Percentiles rank a stretch among this genome's conserved stretches.
These are phyloP conservation scores for Trichonephila clavipes DNA, from an alignment of 1,140 invertebrate species.

Conservation along the genomic window DNA sequence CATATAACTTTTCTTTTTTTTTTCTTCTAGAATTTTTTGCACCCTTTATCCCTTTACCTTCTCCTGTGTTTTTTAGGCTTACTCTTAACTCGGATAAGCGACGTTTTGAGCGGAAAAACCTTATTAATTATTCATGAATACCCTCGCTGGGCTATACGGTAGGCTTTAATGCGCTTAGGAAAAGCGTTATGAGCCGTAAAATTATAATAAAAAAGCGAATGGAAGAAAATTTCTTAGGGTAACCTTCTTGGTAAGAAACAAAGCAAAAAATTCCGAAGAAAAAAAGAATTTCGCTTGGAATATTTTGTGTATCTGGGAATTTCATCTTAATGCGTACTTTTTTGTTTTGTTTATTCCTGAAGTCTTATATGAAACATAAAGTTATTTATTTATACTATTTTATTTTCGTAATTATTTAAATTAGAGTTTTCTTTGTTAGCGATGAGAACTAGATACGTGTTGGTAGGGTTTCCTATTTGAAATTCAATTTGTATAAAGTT, in stretches of 20 bases:
- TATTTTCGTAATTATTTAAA: neutral
- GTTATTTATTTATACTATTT: neutral
- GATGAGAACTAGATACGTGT: no score
- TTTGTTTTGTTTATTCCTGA: neutral
- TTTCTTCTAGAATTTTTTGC: neutral
- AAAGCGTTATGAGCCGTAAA: conserved; percentile 42
- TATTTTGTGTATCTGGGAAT: neutral
- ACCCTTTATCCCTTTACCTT: neutral
- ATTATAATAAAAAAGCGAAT: conserved; percentile 52
- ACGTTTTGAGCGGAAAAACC: conserved; percentile 18
- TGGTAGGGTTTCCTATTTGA: no score
- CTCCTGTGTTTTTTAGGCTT: neutral
- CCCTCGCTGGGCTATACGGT: neutral
- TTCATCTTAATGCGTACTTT: neutral
- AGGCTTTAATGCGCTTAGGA: conserved; percentile 38
- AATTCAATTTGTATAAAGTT: no score
- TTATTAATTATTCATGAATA: conserved; percentile 61
- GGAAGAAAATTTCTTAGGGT: neutral
- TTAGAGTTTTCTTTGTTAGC: neutral
- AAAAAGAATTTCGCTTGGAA: neutral
- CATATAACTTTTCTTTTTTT: neutral
- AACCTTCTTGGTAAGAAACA: neutral
- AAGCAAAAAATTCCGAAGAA: neutral
- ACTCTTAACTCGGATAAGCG: neutral
- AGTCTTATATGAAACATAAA: neutral